Evolutionary conservation across 2,888 invertebrate species (phyloP), one percentile per base, ranked within the genome.

Genomic region (Synanthedon myopaeformis): DNA sequence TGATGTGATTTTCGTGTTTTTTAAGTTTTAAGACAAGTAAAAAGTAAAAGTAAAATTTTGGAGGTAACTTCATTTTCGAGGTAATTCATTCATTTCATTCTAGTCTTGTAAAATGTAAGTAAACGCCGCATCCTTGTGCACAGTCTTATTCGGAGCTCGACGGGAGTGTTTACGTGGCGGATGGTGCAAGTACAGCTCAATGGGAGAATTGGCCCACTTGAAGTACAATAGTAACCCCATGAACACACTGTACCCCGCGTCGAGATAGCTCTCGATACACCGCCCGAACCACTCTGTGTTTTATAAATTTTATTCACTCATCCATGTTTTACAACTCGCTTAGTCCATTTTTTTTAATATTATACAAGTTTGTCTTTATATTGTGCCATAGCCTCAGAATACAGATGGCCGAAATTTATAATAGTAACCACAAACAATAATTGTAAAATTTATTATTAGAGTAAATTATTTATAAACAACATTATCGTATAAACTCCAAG

Each of bases 121-220:
- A 54, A 12, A 57, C 69, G 51, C 73, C 82, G 53, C 57, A 72
- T 82, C 79, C 72, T 71, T 6, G 35, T 49, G 35, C 48, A 49
- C 42, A 52, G 41, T 51, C 50, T 14, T 52, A 55, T 56, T 55
- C 5, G 12, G 41, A 23, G 60, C 60, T 51, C 28, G 61, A 70
- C 66, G 14, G 13, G 19, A 61, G 65, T 86, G 84, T 85, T 85
- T 86, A 86, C 82, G 72, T 68, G 78, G 67, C 74, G 78, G 76
- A 82, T 80, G 81, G 83, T 65, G 69, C 74, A 76, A 82, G 81
- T 75, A 73, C 61, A 63, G 63, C 63, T 85, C 71, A 82, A 86
- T 85, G 76, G 78, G 76, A 78, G 83, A 84, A 86, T 86, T 86
- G 84, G 86, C 80, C 86, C 78, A 82, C 86, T 86, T 59, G 69